phyloP scores from a whole-genome alignment of 2,113 vertebrate genomes.

The Vanacampus margaritifer region DNA sequence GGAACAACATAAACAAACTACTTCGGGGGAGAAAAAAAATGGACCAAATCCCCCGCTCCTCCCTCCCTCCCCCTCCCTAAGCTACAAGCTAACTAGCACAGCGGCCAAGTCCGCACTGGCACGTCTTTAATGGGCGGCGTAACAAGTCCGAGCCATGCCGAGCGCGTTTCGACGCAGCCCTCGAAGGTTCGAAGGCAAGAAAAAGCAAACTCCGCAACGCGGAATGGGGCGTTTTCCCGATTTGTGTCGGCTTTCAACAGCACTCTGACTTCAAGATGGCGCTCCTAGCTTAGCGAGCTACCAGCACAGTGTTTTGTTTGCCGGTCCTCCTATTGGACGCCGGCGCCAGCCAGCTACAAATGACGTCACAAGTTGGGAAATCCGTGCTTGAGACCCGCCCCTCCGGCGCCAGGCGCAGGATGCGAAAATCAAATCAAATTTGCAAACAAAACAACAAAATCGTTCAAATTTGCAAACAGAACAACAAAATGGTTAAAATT shows the following conservation, averaged over 20 bases:
- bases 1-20: constrained; percentile 73
- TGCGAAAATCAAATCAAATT: no score
- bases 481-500: no score
- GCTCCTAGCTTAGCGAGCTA: constrained; percentile 33
- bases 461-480: no score
- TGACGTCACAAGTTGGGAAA: constrained; percentile 53
- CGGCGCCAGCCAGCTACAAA: constrained; percentile 12
- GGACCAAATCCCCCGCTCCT: constrained; percentile 24
- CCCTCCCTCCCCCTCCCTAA: constrained; percentile 42
- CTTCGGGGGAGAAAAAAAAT: constrained; percentile 41
- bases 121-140: constrained; percentile 10
- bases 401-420: neutral
- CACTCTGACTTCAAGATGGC: constrained; percentile 70
- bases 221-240: constrained; percentile 12
- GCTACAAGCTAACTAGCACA: constrained; percentile 38
- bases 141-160: constrained; percentile 16
- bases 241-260: constrained; percentile 57
- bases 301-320: constrained; percentile 5
- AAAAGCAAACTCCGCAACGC: neutral
- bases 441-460: no score
- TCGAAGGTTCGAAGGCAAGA: neutral
- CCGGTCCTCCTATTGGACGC: constrained; percentile 39
- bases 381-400: constrained; percentile 26
- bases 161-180: neutral
- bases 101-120: constrained; percentile 5